Evolutionary conservation across 1,140 invertebrate species (phyloP).

Genomic region (Tribolium madens): DNA sequence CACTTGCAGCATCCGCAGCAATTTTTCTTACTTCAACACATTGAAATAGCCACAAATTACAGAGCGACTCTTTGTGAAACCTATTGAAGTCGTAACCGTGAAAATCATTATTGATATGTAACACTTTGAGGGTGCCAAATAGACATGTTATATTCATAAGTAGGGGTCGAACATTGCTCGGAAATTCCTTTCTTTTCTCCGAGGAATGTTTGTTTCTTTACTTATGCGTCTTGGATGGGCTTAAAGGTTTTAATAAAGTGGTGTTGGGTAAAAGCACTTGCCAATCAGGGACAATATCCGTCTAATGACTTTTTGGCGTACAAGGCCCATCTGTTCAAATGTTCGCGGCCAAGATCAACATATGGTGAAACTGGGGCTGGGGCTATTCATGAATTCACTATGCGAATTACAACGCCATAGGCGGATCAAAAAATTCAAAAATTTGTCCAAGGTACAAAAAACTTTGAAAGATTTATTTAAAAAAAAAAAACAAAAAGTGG

Average conservation of each 20-base stretch:
- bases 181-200: conserved; percentile 5
- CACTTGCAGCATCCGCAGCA: conserved; percentile 21
- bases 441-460: neutral
- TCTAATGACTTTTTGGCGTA: conserved; percentile 66
- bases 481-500: neutral
- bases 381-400: conserved; percentile 45
- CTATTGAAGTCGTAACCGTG: conserved; percentile 61
- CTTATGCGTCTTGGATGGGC: neutral
- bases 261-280: conserved; percentile 61
- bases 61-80: conserved; percentile 55
- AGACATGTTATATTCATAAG: conserved; percentile 66
- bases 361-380: conserved; percentile 61
- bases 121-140: conserved; percentile 66
- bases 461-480: too few relatives aligned
- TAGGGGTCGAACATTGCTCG: conserved; percentile 41
- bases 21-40: conserved; percentile 48
- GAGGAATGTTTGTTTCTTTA: conserved; percentile 12
- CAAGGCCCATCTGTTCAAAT: conserved; percentile 65
- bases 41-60: conserved; percentile 58
- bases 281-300: conserved; percentile 62
- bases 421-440: conserved; percentile 37
- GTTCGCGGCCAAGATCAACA: conserved; percentile 64
- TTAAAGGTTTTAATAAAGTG: conserved; percentile 57
- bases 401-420: conserved; percentile 37
- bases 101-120: conserved; percentile 66